Base-by-base conservation (phyloP, 2,797 vertebrate species). In the Ptychadena robeensis region DNA sequence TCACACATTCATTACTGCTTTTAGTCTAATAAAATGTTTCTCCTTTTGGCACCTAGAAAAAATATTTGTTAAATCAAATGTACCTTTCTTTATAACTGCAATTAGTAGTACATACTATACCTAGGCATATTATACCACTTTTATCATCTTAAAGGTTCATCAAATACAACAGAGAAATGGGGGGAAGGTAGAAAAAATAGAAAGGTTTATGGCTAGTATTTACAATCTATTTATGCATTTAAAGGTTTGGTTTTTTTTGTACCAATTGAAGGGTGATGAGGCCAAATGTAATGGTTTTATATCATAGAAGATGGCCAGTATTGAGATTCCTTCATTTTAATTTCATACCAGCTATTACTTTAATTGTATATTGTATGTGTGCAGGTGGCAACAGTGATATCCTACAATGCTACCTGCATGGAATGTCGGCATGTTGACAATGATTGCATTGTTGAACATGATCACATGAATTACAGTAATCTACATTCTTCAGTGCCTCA, bases 391-490 rank as follows among this genome's bases (percentile, higher is more conserved):
- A 65, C 35, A 28, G 28, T 65, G 27, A 44, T 76, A 25, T 76
- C 14, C 73, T 31, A 44, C 38, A 66, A 76, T 31, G 37, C 73
- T 76, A 61, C 75, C 75, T 78, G 75, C 48, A 35, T 68, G 64
- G 66, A 32, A 78, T 48, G 64, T 64, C 48, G 30, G 38, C 31
- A 25, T 77, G 40, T 44, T 32, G 75, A 78, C 38, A 68, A 78
- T 67, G 64, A 78, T 32, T 68, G 75, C 66, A 79, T 79, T 79
- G 76, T 79, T 79, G 65, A 69, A 28, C 32, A 79, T 53, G 65
- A 25, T 57, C 66, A 37, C 66, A 28, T 79, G 40, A 68, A 68
- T 79, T 68, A 79, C 77, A 72, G 40, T 69, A 72, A 71, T 63
- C 40, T 63, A 68, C 34, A 82, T 82, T 82, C 73, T 74, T 82